Base-by-base conservation (phyloP, 2,797 vertebrate species). In the Phyllotis vaccarum region DNA sequence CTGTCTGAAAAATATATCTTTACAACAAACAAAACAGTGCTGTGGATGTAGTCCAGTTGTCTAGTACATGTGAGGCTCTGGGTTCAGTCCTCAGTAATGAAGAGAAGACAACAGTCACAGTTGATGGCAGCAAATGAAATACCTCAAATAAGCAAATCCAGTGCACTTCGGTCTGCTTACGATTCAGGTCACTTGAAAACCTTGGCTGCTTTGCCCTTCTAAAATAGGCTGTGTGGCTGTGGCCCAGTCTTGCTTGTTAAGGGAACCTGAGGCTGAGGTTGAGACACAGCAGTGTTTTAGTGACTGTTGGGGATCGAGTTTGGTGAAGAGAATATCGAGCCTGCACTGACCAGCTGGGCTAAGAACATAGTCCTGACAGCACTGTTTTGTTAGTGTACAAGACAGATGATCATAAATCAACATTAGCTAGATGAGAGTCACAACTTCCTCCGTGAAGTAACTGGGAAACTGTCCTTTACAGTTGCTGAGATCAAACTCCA, bases 141-240 rank as follows among this genome's bases (percentile, higher is more conserved):
- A 34, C 62, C 66, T 82, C 70, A 64, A 87, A 66, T 64, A 74
- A 66, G 60, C 43, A 88, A 83, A 76, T 54, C 14, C 49, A 9
- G 31, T 16, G 46, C 49, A 83, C 22, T 40, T 34, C 88, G 89
- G 75, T 58, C 90, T 93, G 81, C 88, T 82, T 37, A 91, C 56
- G 40, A 80, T 78, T 56, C 74, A 56, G 34, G 16, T 24, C 12
- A 31, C 60, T 87, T 80, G 49, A 60, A 87, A 87, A 75, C 52
- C 89, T 94, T 11, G 14, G 68, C 49, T 90, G 43, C 0, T 76
- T 85, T 79, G 82, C 29, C 46, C 43, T 75, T 90, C 89, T 70
- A 40, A 88, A 72, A 74, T 85, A 0, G 14, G 31, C 79, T 90
- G 11, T 72, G 49, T 56, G n/a, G 10, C 24, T 54, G 10, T 43